Conservation (phyloP, 2,797 vertebrate genomes). For the Enteromius radiatus region DNA sequence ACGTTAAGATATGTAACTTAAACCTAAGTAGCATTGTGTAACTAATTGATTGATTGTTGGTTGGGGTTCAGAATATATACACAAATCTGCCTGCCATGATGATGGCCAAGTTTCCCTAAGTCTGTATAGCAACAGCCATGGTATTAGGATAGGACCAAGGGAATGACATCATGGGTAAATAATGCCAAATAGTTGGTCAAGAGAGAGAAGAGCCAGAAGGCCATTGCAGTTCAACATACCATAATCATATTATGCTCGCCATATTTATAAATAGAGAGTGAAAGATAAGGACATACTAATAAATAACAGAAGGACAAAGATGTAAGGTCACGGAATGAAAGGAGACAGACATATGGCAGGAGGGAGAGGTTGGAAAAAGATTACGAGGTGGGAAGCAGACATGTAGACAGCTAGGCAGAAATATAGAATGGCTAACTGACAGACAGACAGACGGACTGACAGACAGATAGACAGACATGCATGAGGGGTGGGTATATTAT, state of each 20-base stretch:
- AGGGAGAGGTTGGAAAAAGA: conserved; percentile 34
- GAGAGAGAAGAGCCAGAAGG: conserved; percentile 7
- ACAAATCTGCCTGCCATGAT: conserved; percentile 9
- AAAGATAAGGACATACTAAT: background rate
- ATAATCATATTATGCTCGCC: background rate
- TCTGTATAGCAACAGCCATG: conserved; percentile 52
- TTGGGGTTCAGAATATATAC: conserved; percentile 3
- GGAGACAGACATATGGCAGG: conserved; percentile 10
- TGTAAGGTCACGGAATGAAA: background rate
- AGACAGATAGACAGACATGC: background rate
- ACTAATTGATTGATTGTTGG: background rate
- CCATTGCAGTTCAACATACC: background rate
- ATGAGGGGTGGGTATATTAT: background rate
- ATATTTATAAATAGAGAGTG: conserved; percentile 11
- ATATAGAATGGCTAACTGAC: conserved; percentile 12
- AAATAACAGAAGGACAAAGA: conserved; percentile 8
- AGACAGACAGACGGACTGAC: conserved; percentile 7
- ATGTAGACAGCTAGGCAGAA: conserved; percentile 28
- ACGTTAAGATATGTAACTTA: background rate
- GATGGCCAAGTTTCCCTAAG: conserved; percentile 32
- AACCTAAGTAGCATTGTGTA: background rate
- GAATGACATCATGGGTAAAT: conserved; percentile 44
- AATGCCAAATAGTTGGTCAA: conserved; percentile 30
- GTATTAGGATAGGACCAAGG: conserved; percentile 7
- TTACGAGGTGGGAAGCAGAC: conserved; percentile 12